Evolutionary conservation across 2,888 invertebrate species (phyloP).

Genomic region (Dromius quadrimaculatus): DNA sequence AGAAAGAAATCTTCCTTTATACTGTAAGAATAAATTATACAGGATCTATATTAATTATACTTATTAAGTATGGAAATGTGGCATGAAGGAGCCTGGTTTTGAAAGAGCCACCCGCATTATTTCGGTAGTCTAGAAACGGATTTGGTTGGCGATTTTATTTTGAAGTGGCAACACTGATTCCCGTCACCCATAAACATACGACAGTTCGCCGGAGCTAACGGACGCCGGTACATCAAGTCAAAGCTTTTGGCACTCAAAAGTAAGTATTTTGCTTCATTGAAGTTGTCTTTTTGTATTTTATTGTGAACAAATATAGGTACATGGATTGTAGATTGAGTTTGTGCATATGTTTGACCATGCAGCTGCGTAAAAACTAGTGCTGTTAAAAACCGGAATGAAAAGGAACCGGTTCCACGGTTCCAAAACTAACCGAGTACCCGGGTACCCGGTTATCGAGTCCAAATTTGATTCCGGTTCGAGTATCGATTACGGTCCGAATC

Average conservation of each 20-base stretch:
- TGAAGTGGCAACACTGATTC: slow-evolving; percentile 53
- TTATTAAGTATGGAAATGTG: no score
- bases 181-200: slow-evolving; percentile 41
- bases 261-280: slow-evolving; percentile 51
- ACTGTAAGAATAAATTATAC: no score
- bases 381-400: no score
- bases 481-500: no score
- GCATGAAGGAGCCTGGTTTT: slow-evolving; percentile 47
- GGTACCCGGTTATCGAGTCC: no score
- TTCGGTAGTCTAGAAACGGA: slow-evolving; percentile 52
- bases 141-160: slow-evolving; percentile 47
- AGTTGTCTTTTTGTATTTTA: slow-evolving; percentile 50
- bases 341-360: slow-evolving; percentile 35
- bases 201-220: background rate
- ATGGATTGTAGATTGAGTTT: slow-evolving; percentile 31
- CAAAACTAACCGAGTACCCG: no score
- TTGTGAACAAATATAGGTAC: slow-evolving; percentile 46
- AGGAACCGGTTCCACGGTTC: no score
- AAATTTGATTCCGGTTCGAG: no score
- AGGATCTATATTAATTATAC: no score
- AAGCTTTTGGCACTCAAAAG: slow-evolving; percentile 51
- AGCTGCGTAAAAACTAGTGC: no score
- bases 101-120: slow-evolving; percentile 53
- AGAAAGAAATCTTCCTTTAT: no score
- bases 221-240: slow-evolving; percentile 12